Conservation (phyloP, 2,113 vertebrate species). For the Anhinga anhinga region DNA sequence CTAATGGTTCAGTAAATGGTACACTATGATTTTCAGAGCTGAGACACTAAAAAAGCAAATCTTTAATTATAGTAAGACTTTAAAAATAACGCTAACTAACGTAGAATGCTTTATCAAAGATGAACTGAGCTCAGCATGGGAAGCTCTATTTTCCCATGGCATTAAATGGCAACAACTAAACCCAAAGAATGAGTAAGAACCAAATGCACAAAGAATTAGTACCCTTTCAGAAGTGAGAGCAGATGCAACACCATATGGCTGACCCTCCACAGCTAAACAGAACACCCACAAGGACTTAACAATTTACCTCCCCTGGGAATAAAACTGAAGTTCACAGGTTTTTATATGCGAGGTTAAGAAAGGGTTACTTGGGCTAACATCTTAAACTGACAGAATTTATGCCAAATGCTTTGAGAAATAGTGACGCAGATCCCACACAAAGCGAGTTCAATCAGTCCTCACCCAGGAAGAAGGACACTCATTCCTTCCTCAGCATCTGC, state of each 20-base stretch:
- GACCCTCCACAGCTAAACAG: conserved; percentile 27
- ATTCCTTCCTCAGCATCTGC: background rate
- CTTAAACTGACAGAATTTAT: background rate
- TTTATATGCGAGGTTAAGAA: background rate
- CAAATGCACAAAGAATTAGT: background rate
- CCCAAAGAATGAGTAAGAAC: background rate
- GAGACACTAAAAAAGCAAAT: background rate
- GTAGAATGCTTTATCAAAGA: background rate
- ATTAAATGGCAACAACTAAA: conserved; percentile 21
- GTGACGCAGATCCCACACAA: background rate
- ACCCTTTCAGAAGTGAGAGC: conserved; percentile 24
- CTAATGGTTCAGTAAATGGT: background rate
- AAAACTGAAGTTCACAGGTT: conserved; percentile 21
- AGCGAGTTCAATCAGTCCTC: background rate
- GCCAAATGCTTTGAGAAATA: background rate
- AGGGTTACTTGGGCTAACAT: background rate
- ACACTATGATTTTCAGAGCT: background rate
- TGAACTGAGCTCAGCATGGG: background rate
- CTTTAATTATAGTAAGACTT: background rate
- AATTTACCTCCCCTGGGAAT: conserved; percentile 16
- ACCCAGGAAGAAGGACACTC: background rate
- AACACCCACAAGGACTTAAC: conserved; percentile 46
- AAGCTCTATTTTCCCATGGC: background rate
- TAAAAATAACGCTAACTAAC: background rate
- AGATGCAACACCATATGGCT: conserved; percentile 67